A percentile compares a stretch with the other conserved stretches of the same genome.
Conservation (phyloP, 2,113 vertebrate genomes). For the Phocoena phocoena region DNA sequence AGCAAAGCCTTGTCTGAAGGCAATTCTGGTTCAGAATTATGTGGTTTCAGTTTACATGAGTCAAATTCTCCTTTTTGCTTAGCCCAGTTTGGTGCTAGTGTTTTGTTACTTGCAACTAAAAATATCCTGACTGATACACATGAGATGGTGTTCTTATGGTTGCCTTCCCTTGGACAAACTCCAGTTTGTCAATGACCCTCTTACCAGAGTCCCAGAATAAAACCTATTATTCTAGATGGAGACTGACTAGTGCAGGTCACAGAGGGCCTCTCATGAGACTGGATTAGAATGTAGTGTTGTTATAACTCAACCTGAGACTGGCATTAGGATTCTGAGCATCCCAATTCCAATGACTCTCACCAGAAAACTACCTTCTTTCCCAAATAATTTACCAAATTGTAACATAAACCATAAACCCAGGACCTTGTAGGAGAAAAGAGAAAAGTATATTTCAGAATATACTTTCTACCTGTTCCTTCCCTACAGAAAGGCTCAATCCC, state of each 20-base stretch:
- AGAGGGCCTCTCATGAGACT: not conserved
- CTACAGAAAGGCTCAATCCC: not conserved
- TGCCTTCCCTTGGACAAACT: not conserved
- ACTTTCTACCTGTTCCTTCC: not conserved
- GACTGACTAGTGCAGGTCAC: not conserved
- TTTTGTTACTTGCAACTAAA: conserved; percentile 18
- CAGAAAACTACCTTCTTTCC: not conserved
- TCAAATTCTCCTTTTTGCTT: not conserved
- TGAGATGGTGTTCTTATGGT: not conserved
- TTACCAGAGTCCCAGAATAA: not conserved
- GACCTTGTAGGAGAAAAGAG: not conserved
- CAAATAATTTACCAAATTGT: not conserved
- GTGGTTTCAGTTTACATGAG: not conserved
- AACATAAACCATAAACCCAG: not conserved
- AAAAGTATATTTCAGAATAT: not conserved
- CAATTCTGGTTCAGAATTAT: not conserved
- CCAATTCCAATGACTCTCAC: not conserved
- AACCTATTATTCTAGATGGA: not conserved
- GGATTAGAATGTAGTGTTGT: not conserved
- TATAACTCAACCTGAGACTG: not conserved
- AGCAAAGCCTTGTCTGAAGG: not conserved
- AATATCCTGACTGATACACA: not conserved
- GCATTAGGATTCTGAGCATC: not conserved
- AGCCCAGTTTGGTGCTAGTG: not conserved
- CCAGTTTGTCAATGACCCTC: not conserved